These are phyloP conservation scores for Beroe forskalii DNA, from an alignment of 37 sponge, comb jelly and placozoan species.

Conservation along the genomic window DNA sequence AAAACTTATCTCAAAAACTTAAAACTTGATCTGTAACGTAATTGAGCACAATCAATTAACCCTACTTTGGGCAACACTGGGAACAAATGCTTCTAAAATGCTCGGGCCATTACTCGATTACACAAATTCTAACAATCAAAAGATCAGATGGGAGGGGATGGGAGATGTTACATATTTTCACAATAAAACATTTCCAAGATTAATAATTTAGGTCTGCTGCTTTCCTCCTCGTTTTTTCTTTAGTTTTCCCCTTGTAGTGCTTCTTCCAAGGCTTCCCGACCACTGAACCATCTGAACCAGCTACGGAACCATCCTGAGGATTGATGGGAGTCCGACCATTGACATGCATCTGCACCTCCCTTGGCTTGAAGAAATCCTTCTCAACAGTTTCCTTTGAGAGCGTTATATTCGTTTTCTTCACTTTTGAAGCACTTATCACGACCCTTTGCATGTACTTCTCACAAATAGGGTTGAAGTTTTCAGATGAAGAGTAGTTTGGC, in stretches of 20 bases:
- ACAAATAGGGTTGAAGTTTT: slow-evolving; percentile 68
- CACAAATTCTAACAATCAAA: too few relatives aligned
- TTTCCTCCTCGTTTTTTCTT: slow-evolving; percentile 78
- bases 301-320: background rate
- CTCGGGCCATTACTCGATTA: too few relatives aligned
- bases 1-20: too few relatives aligned
- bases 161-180: too few relatives aligned
- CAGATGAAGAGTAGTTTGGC: slow-evolving; percentile 69
- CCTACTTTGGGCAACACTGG: too few relatives aligned
- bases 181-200: too few relatives aligned
- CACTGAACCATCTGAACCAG: background rate
- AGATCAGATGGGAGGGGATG: too few relatives aligned
- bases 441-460: slow-evolving; percentile 61
- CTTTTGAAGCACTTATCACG: background rate
- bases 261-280: slow-evolving; percentile 87
- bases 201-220: slow-evolving; percentile 32
- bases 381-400: slow-evolving; percentile 6
- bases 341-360: slow-evolving; percentile 17
- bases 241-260: slow-evolving; percentile 81
- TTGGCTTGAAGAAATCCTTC: slow-evolving; percentile 35
- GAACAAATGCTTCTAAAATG: too few relatives aligned
- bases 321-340: slow-evolving; percentile 1
- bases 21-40: too few relatives aligned
- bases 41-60: too few relatives aligned
- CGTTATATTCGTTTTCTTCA: slow-evolving; percentile 43